These are phyloP conservation scores for Characodon lateralis DNA, from an alignment of 2,797 vertebrate genomes.

Conservation along the genomic window DNA sequence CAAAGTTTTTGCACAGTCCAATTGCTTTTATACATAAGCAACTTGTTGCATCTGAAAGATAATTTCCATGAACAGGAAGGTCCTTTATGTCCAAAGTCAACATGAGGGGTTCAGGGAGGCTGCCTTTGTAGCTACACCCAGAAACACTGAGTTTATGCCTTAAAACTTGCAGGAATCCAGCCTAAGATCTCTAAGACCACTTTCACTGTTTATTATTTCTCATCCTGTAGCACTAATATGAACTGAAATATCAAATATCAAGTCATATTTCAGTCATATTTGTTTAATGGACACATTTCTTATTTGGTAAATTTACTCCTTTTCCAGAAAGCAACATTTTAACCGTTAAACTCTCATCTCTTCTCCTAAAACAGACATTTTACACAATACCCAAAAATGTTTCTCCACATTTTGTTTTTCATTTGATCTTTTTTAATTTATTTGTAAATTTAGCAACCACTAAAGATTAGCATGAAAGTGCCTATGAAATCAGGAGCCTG, in stretches of 20 bases:
- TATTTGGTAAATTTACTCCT: slow-evolving; percentile 40
- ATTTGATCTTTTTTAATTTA: background rate
- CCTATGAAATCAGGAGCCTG: slow-evolving; percentile 30
- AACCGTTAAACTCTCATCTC: slow-evolving; percentile 23
- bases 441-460: slow-evolving; percentile 1
- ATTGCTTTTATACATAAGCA: slow-evolving; percentile 43
- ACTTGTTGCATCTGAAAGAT: slow-evolving; percentile 48
- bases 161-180: slow-evolving; percentile 56
- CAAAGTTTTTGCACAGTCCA: slow-evolving; percentile 42
- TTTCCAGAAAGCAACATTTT: slow-evolving; percentile 52
- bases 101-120: slow-evolving; percentile 68
- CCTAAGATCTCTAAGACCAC: slow-evolving; percentile 55
- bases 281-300: slow-evolving; percentile 62
- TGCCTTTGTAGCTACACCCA: slow-evolving; percentile 72
- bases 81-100: slow-evolving; percentile 78
- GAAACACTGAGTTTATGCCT: slow-evolving; percentile 56
- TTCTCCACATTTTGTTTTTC: background rate
- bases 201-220: slow-evolving; percentile 74
- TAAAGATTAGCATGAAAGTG: slow-evolving; percentile 30
- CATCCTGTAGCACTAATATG: slow-evolving; percentile 71
- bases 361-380: slow-evolving; percentile 19
- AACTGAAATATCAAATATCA: slow-evolving; percentile 72
- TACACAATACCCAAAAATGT: background rate
- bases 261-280: slow-evolving; percentile 57
- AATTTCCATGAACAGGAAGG: slow-evolving; percentile 82